Base-by-base conservation (phyloP, 2,113 vertebrate species). In the Chionodraco myersi region DNA sequence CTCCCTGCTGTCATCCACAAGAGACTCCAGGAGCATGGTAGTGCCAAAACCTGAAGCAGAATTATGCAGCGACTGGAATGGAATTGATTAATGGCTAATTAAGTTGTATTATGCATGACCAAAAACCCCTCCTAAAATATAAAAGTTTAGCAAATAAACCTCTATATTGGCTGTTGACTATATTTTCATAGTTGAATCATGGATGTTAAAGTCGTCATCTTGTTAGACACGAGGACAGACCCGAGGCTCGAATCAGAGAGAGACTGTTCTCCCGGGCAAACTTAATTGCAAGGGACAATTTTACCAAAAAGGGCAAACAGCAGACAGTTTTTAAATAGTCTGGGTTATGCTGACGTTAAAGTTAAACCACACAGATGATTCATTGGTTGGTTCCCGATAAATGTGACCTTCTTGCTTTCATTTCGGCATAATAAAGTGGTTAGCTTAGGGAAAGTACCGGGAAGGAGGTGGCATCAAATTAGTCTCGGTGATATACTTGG, bases 1-100 rank as follows among this genome's bases (percentile, higher is more conserved):
- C 79, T 85, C 80, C 72, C 90, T 47, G 74, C 88, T 93, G 88
- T 91, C 93, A 92, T 87, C 90, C 88, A 84, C 83, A 41, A 68
- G 81, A 83, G 79, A 85, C 86, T 85, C 75, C 64, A 62, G 61
- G 59, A 86, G 75, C 56, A 80, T 87, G 93, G 48, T 75, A 44
- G 80, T 45, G 83, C 83, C 91, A 94, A 95, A 94, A 94, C 93
- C 84, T 92, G 93, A 94, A 92, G 91, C 91, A 94, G 94, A 95
- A 77, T 91, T 41, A 30, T 49, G 66, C 80, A 51, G 78, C 47
- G 45, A 91, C 91, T 92, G 93, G 93, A 95, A 91, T 89, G 92
- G 94, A 92, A 95, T 80, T 83, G 83, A 92, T 92, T 86, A 84
- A 66, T 62, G 63, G 47, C 71, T 92, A 90, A 93, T 93, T 88